Evolutionary conservation across 2,888 invertebrate genomes (phyloP), one percentile per base, ranked within the genome.

Genomic region (Dichetophora obliterata): DNA sequence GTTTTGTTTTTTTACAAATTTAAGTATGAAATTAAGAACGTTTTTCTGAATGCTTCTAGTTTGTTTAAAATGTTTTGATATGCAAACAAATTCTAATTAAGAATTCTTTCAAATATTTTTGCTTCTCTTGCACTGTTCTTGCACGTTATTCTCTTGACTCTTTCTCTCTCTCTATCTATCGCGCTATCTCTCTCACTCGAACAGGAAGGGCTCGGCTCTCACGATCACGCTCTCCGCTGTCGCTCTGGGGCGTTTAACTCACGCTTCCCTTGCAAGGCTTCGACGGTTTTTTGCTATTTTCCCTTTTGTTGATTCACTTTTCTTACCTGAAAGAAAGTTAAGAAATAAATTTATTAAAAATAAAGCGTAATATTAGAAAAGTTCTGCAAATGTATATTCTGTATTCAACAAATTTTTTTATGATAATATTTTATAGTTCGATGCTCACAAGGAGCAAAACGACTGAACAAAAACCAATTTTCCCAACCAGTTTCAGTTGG

Each of bases 51-150:
- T 73, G 19, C 71, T 80, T 77, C 76, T 74, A 77, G 75, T 71
- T 52, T 68, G 77, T 76, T 76, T 59, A 75, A 82, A 78, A 24
- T 70, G 27, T 34, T 54, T 71, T 71, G 71, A 66, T 68, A 63
- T 76, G 68, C 57, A 63, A 48, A 37, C 61, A 19, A 75, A 52
- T 63, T 52, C 34, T 37, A 54, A 54, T 43, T 16, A 71, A 22
- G n/a, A 19, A 54, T 54, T 54, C 19, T 65, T 43, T 48, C 66
- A 66, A 66, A 27, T 66, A 69, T 75, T 77, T 66, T 73, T 80
- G 59, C 68, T 66, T 80, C 75, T 75, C 65, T 72, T 80, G 43
- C 27, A 48, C 68, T 68, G 16, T 77, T 52, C 11, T 52, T 77
- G 59, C 31, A 5, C 22, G 24, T 63, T 31, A 31, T 50, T 43